Conservation (phyloP, 2,888 invertebrate species). For the Maniola hyperantus region DNA sequence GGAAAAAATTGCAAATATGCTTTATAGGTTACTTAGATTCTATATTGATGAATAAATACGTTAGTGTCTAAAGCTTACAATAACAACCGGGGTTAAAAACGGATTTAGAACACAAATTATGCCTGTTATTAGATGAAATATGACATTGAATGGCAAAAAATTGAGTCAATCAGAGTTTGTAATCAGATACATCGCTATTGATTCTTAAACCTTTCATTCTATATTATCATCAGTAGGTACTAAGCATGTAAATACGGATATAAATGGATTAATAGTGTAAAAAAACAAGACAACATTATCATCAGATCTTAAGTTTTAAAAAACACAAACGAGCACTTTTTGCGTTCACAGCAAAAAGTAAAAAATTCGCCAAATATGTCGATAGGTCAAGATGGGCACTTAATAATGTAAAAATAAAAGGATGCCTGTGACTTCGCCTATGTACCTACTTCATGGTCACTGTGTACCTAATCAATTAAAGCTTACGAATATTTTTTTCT, state of each 20-base stretch:
- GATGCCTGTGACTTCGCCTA: conserved; percentile 51
- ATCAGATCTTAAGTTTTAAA: conserved; percentile 32
- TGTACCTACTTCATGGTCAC: no score
- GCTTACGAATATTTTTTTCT: no score
- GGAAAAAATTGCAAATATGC: no score
- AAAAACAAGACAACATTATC: conserved; percentile 15
- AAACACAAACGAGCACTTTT: conserved; percentile 62
- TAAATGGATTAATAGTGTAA: conserved; percentile 11
- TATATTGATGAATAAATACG: no score
- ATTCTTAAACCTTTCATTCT: not conserved
- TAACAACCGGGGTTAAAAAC: no score
- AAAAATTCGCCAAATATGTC: conserved; percentile 54
- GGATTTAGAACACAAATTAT: no score
- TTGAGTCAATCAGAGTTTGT: not conserved
- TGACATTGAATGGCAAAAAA: not conserved
- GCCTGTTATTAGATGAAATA: not conserved
- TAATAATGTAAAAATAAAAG: conserved; percentile 56
- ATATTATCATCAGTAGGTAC: not conserved
- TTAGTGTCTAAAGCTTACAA: no score
- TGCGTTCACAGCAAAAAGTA: conserved; percentile 57
- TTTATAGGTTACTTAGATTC: no score
- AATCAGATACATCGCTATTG: conserved; percentile 1
- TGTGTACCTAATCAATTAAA: no score
- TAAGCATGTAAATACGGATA: conserved; percentile 5
- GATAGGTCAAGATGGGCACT: conserved; percentile 52